Percentiles rank a stretch among this genome's conserved stretches.
These are phyloP conservation scores for Aethes cnicana DNA, from an alignment of 2,888 invertebrate species.

Conservation along the genomic window DNA sequence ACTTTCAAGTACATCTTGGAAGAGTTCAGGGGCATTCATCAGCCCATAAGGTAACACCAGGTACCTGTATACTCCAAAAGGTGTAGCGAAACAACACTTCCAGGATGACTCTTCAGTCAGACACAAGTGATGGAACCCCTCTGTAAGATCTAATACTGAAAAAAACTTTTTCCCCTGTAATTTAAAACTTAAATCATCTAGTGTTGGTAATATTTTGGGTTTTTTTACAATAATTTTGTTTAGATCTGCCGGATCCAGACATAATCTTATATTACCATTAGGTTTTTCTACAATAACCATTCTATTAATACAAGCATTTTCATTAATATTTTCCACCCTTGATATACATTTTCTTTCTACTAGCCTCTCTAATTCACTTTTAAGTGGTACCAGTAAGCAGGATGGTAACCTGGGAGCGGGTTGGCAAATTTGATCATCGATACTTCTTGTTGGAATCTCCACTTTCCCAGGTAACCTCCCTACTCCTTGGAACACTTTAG, in stretches of 20 bases:
- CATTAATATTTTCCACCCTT: conserved; percentile 31
- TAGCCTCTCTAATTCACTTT: conserved; percentile 17
- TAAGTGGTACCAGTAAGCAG: conserved; percentile 20
- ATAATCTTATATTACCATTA: conserved; percentile 21
- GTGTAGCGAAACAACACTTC: conserved; percentile 4
- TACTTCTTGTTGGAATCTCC: not conserved
- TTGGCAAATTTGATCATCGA: conserved; percentile 21
- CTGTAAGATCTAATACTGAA: conserved; percentile 32
- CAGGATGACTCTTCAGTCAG: not conserved
- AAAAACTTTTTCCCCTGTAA: conserved; percentile 30
- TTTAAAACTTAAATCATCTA: conserved; percentile 31
- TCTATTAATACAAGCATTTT: conserved; percentile 33
- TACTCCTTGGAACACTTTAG: not conserved
- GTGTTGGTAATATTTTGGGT: conserved; percentile 27
- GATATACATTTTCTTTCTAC: conserved; percentile 26
- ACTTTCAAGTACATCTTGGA: conserved; percentile 1
- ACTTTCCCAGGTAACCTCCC: conserved; percentile 4
- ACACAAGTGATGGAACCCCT: conserved; percentile 33
- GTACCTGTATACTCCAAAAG: not conserved
- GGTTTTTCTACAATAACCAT: conserved; percentile 29
- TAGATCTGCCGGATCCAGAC: conserved; percentile 26
- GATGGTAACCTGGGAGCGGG: conserved; percentile 10
- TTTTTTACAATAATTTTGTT: conserved; percentile 34
- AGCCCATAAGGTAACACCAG: conserved; percentile 1
- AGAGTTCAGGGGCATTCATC: not conserved